Evolutionary conservation across 2,113 vertebrate species (phyloP).

Genomic region (Camelus dromedarius): DNA sequence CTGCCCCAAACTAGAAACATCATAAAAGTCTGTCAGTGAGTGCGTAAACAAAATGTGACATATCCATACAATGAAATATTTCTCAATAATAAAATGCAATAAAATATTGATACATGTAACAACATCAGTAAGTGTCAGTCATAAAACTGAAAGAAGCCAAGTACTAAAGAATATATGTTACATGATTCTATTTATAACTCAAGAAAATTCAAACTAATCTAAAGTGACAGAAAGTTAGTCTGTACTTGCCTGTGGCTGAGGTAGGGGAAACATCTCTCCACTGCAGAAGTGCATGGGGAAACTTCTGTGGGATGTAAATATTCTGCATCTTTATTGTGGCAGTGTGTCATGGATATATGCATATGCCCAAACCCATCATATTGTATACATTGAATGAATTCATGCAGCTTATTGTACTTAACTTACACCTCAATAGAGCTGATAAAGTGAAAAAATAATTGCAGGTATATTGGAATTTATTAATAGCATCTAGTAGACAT

Average conservation of each 20-base stretch:
- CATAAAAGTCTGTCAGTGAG: background rate
- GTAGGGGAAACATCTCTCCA: background rate
- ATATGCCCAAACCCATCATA: background rate
- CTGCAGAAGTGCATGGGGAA: background rate
- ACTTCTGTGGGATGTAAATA: background rate
- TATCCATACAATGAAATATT: background rate
- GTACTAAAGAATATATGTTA: background rate
- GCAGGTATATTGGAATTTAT: background rate
- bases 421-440: background rate
- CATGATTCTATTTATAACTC: background rate
- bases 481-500: background rate
- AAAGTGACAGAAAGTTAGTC: background rate
- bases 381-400: background rate
- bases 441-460: constrained; percentile 18
- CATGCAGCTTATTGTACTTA: background rate
- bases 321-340: background rate
- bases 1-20: background rate
- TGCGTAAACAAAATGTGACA: background rate
- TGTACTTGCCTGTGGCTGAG: background rate
- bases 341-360: background rate
- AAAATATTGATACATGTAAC: background rate
- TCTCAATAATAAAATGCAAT: background rate
- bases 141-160: background rate
- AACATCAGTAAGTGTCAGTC: background rate
- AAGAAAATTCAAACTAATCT: background rate